Base-by-base conservation (phyloP, 2,888 invertebrate genomes). In the Drosophila buzzatii region DNA sequence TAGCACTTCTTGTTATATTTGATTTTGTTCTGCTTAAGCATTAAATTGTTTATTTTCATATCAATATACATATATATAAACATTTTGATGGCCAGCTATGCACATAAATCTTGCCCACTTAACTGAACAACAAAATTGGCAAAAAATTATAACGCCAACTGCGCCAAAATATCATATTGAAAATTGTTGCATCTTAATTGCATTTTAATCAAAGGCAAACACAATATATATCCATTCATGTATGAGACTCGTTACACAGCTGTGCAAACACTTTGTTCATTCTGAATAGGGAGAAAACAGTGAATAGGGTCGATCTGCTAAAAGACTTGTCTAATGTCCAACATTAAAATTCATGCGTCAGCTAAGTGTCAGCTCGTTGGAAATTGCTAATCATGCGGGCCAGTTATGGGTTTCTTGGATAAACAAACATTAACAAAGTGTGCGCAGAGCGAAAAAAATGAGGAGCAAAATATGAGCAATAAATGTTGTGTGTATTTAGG, bases 21-120 rank as follows among this genome's bases (percentile, higher is more conserved):
- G 65, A 68, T 63, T 70, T 60, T 52, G 49, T 66, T 67, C 61
- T 63, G 57, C 58, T 49, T 59, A 20, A 59, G 79, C 75, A 62
- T 62, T 72, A 81, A 79, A 85, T 74, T 82, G 81, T 89, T 87
- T 87, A 79, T 86, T 82, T 89, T 81, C 47, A 64, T 76, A 57
- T 56, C 81, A 73, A 85, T 83, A 81, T 79, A 37, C 23, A 37
- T 55, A 37, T 37, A 37, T 55, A 27, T 31, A 31, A 27, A 31
- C 41, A 80, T 66, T 83, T 71, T 81, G 76, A 87, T 87, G 85
- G 72, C 69, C 71, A 70, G 74, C 70, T 70, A 68, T 51, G 39
- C 70, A 51, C 78, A 87, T 89, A 80, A 89, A 83, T 89, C 73
- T 73, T 60, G 53, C 41, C 66, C 70, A 70, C 68, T 70, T 61